Evolutionary conservation across 2,888 invertebrate species (phyloP).

Genomic region (Hylaea fasciaria): DNA sequence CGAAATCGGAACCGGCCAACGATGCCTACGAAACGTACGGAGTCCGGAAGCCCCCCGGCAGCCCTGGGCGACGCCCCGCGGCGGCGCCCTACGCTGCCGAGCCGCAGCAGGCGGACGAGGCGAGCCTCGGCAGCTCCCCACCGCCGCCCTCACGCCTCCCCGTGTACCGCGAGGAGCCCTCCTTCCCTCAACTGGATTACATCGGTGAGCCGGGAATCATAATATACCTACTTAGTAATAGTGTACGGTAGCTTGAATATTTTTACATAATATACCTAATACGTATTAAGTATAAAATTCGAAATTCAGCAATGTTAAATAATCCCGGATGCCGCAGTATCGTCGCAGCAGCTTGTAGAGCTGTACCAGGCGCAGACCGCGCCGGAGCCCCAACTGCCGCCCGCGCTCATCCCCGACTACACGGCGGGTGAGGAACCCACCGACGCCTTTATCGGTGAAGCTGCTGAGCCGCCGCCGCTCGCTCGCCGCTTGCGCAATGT

Average conservation of each 20-base stretch:
- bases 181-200: constrained; percentile 25
- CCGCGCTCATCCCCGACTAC: constrained; percentile 56
- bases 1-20: not conserved
- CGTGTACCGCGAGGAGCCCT: constrained; percentile 24
- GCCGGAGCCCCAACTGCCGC: constrained; percentile 58
- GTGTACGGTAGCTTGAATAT: too few species aligned
- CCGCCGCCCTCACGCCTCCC: not conserved
- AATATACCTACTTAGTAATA: not conserved
- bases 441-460: constrained; percentile 52
- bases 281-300: too few species aligned
- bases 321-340: too few species aligned
- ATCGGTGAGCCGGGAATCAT: constrained; percentile 19
- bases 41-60: not conserved
- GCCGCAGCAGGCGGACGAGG: constrained; percentile 16
- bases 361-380: constrained; percentile 60
- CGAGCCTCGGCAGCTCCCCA: not conserved
- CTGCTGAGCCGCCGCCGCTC: not conserved
- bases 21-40: too few species aligned
- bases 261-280: too few species aligned
- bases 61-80: constrained; percentile 15
- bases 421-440: constrained; percentile 35
- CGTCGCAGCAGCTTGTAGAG: constrained; percentile 58
- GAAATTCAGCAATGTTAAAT: too few species aligned
- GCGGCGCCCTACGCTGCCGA: constrained; percentile 27
- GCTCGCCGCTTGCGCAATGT: constrained; percentile 16